phyloP scores from a whole-genome alignment of 2,113 vertebrate genomes.

The Chaenocephalus aceratus region DNA sequence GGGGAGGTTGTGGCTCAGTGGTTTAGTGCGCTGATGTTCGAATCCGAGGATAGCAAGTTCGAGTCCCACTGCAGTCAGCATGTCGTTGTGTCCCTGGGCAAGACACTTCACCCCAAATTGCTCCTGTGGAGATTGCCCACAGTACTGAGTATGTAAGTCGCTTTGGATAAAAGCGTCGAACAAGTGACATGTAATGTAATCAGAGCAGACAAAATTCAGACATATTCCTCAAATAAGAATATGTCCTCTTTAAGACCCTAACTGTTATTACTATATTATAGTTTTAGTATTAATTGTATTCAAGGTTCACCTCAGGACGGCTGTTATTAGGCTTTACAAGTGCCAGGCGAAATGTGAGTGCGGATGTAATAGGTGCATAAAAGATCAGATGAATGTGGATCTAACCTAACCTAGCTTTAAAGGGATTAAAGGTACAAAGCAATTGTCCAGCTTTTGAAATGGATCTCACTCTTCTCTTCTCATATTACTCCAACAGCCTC shows the following conservation, averaged over 20 bases:
- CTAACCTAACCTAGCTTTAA: not conserved
- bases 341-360: not conserved
- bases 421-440: conserved; percentile 3
- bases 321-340: conserved; percentile 4
- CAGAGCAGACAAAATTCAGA: no score
- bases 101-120: no score
- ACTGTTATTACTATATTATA: not conserved
- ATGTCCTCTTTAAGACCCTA: conserved; percentile 6
- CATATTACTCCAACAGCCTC: conserved; percentile 3
- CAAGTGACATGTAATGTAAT: no score
- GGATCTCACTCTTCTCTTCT: not conserved
- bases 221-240: no score
- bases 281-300: not conserved
- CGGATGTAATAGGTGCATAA: not conserved
- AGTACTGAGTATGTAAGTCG: no score
- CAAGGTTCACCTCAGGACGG: not conserved
- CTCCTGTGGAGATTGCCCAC: no score
- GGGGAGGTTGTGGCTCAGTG: no score
- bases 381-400: conserved; percentile 10
- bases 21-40: no score
- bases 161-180: no score
- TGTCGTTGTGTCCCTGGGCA: no score
- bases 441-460: conserved; percentile 17
- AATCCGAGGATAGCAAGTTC: no score
- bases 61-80: no score